Evolutionary conservation across 2,888 invertebrate species (phyloP).

Genomic region (Frankliniella fusca): DNA sequence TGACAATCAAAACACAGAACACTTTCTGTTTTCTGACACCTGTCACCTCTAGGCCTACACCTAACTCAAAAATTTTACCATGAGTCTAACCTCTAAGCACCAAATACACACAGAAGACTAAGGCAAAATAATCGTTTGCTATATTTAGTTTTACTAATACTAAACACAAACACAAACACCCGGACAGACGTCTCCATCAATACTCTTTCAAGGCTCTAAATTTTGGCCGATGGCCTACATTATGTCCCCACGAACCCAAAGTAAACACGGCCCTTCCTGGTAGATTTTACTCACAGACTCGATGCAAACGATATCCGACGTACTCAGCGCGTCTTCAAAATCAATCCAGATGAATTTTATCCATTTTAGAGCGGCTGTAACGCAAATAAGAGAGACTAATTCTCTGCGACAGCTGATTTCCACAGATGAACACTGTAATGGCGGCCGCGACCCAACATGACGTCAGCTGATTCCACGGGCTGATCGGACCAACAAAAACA

Average conservation of each 20-base stretch:
- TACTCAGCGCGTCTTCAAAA: neutral
- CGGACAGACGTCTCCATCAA: neutral
- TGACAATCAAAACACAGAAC: neutral
- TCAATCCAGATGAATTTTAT: neutral
- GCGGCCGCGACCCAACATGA: slow-evolving; percentile 34
- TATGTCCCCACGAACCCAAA: neutral
- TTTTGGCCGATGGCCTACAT: slow-evolving; percentile 35
- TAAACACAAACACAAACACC: neutral
- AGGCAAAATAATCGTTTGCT: no score
- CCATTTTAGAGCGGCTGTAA: slow-evolving; percentile 10
- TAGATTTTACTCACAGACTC: neutral
- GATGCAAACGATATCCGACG: neutral
- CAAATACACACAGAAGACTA: no score
- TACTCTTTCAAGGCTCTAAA: slow-evolving; percentile 27
- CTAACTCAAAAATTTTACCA: neutral
- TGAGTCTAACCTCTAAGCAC: neutral
- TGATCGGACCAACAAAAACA: slow-evolving; percentile 4
- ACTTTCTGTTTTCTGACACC: neutral
- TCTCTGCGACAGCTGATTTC: slow-evolving; percentile 39
- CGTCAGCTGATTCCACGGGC: slow-evolving; percentile 34
- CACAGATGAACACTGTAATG: slow-evolving; percentile 36
- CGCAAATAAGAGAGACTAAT: neutral
- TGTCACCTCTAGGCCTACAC: slow-evolving; percentile 24
- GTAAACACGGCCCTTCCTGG: neutral
- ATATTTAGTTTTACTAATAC: neutral